phyloP scores from a whole-genome alignment of 2,113 vertebrate genomes.

The Cyphomyrus plagiostoma region DNA sequence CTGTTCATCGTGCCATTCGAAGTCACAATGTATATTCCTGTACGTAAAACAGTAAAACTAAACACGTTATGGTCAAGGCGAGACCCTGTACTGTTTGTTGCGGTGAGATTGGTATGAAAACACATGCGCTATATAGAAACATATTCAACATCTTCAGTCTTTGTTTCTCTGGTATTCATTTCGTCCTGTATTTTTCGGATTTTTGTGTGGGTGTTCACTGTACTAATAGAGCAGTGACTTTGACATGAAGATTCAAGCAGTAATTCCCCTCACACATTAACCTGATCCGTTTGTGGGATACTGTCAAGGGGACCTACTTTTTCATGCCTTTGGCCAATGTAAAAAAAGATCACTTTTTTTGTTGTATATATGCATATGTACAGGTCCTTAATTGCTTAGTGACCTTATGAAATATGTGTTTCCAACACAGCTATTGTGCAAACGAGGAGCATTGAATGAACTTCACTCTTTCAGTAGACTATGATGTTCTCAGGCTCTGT shows the following conservation, averaged over 20 bases:
- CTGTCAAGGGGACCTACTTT: background rate
- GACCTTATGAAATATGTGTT: slow-evolving; percentile 2
- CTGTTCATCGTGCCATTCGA: background rate
- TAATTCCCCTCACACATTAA: background rate
- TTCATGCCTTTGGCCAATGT: background rate
- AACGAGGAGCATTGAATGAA: background rate
- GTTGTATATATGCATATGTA: background rate
- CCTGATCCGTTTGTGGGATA: background rate
- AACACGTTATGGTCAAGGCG: background rate
- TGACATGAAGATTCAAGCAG: background rate
- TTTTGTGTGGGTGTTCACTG: background rate
- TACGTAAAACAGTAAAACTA: background rate
- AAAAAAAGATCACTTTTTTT: background rate
- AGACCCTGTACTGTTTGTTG: background rate
- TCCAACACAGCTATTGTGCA: background rate
- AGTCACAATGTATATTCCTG: slow-evolving; percentile 4
- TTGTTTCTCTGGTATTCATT: background rate
- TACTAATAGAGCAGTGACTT: background rate
- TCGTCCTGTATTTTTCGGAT: background rate
- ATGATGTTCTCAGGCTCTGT: background rate
- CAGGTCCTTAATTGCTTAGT: background rate
- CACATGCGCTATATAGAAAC: slow-evolving; percentile 10
- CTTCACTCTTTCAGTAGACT: background rate
- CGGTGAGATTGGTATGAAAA: background rate
- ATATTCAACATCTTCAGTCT: background rate